Evolutionary conservation across 64 coral and sea anemone species (phyloP).

Genomic region (Orbicella faveolata): DNA sequence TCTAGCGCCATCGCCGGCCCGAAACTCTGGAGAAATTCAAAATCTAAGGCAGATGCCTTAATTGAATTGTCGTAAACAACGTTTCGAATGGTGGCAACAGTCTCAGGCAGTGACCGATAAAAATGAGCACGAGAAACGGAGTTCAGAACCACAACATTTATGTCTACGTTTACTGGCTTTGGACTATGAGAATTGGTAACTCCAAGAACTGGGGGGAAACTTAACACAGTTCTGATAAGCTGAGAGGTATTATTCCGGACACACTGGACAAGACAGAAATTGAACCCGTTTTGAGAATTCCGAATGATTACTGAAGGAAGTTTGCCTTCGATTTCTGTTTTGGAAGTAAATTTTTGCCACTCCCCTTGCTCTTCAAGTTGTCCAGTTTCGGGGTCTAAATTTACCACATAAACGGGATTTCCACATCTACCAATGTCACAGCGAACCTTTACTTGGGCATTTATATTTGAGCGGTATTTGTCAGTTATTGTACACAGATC

Average conservation of each 20-base stretch:
- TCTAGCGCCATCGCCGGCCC: conserved; percentile 43
- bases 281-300: conserved; percentile 50
- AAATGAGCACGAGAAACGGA: conserved; percentile 75
- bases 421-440: conserved; percentile 69
- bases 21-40: conserved; percentile 59
- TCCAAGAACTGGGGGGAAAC: conserved; percentile 56
- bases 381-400: conserved; percentile 45
- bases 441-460: conserved; percentile 8
- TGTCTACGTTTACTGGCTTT: conserved; percentile 33
- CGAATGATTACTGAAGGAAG: conserved; percentile 41
- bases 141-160: conserved; percentile 69
- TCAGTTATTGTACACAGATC: conserved; percentile 35
- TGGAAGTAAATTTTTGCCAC: conserved; percentile 43
- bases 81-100: conserved; percentile 42
- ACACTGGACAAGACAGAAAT: conserved; percentile 62
- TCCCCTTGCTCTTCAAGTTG: conserved; percentile 40
- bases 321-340: conserved; percentile 42
- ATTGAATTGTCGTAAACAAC: conserved; percentile 33
- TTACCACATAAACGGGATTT: conserved; percentile 42
- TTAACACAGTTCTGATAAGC: conserved; percentile 37
- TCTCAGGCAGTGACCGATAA: conserved; percentile 61
- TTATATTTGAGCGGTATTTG: not conserved
- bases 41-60: conserved; percentile 61
- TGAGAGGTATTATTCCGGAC: conserved; percentile 27
- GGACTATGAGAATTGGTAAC: not conserved